Percentiles rank a stretch among this genome's conserved stretches.
Evolutionary conservation across 2,113 vertebrate species (phyloP).

Genomic region (Zosterops pallidus): DNA sequence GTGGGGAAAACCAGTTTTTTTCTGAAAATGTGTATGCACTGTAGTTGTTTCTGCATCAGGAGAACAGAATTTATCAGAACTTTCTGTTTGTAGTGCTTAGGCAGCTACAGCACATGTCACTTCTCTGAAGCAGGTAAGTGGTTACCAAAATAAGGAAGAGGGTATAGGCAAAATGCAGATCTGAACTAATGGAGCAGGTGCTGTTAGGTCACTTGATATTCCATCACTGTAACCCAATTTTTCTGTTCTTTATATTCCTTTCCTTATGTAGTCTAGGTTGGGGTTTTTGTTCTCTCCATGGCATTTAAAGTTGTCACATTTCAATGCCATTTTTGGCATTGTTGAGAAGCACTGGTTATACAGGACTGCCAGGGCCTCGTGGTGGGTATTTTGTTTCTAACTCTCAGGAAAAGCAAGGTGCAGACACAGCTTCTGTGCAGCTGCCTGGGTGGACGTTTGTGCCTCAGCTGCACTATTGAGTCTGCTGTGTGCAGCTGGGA

Average conservation of each 20-base stretch:
- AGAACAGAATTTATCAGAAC: not conserved
- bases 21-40: not conserved
- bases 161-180: not conserved
- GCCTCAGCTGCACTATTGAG: not conserved
- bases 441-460: accelerated
- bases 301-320: not conserved
- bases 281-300: not conserved
- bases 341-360: not conserved
- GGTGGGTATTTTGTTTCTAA: not conserved
- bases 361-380: not conserved
- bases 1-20: not conserved
- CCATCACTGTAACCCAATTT: not conserved
- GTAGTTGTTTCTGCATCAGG: not conserved
- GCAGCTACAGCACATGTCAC: not conserved
- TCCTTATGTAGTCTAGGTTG: not conserved
- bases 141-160: not conserved
- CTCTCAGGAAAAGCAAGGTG: not conserved
- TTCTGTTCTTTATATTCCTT: not conserved
- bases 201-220: not conserved
- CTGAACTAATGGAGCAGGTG: not conserved
- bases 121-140: not conserved
- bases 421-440: not conserved
- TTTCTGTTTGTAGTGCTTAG: not conserved
- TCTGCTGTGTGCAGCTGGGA: not conserved
- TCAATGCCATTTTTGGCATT: not conserved